Percentiles rank a stretch among this genome's conserved stretches.
These are phyloP conservation scores for Caenorhabditis japonica DNA, from an alignment of 2,888 invertebrate species.

Conservation along the genomic window DNA sequence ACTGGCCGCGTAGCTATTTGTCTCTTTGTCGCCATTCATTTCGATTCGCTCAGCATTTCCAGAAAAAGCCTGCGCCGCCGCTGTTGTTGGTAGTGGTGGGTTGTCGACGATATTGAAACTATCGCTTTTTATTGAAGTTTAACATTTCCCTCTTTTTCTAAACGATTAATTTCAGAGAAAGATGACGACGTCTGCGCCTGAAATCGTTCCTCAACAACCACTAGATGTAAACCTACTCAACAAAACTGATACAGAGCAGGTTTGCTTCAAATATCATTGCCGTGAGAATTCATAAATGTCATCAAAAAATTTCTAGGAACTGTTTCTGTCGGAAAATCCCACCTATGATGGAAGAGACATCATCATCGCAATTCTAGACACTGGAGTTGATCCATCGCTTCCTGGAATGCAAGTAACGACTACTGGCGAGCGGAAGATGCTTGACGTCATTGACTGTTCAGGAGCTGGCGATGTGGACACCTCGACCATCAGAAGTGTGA, in stretches of 20 bases:
- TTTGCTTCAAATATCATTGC: background rate
- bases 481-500: constrained; percentile 83
- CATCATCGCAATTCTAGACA: constrained; percentile 94
- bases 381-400: constrained; percentile 96
- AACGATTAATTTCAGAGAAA: background rate
- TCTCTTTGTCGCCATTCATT: constrained; percentile 19
- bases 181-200: constrained; percentile 40
- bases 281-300: background rate
- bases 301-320: constrained; percentile 52
- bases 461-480: constrained; percentile 97
- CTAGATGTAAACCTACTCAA: constrained; percentile 47
- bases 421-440: constrained; percentile 90
- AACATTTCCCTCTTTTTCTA: constrained; percentile 8
- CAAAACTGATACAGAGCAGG: constrained; percentile 50
- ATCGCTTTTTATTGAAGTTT: background rate
- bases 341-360: constrained; percentile 87
- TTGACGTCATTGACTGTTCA: constrained; percentile 94
- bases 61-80: constrained; percentile 43
- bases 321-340: constrained; percentile 68
- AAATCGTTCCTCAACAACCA: constrained; percentile 34
- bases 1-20: constrained; percentile 44
- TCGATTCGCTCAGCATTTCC: constrained; percentile 35
- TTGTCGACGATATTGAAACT: background rate
- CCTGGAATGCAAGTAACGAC: constrained; percentile 91
- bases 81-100: constrained; percentile 27